These are phyloP conservation scores for Epinephelus malabaricus DNA, from an alignment of 2,797 vertebrate genomes.

Conservation along the genomic window DNA sequence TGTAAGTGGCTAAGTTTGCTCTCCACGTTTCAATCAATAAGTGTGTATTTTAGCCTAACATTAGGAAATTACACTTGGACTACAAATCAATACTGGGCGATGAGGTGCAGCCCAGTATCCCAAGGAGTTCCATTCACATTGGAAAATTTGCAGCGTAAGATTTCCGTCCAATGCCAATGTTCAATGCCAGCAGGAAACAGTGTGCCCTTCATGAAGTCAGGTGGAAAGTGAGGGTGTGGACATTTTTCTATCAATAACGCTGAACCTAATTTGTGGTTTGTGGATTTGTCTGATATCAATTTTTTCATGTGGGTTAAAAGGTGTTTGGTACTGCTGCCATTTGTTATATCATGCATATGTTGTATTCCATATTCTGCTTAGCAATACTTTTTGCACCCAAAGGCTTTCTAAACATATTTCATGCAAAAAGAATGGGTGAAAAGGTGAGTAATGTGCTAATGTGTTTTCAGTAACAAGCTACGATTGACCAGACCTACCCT, in stretches of 20 bases:
- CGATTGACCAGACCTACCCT: not conserved
- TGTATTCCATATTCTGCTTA: conserved; percentile 2
- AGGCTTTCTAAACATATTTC: conserved; percentile 8
- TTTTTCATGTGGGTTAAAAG: not conserved
- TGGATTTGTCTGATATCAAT: not conserved
- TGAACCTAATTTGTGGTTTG: not conserved
- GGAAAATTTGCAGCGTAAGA: not conserved
- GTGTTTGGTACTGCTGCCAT: not conserved
- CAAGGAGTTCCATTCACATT: not conserved
- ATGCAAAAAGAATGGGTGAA: conserved; percentile 2
- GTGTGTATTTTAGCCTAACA: conserved; percentile 27
- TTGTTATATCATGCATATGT: not conserved
- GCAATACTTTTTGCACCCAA: not conserved
- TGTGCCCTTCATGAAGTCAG: not conserved
- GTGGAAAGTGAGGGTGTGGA: not conserved
- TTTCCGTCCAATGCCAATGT: not conserved
- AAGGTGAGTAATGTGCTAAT: not conserved
- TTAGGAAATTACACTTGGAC: conserved; percentile 22
- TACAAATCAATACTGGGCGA: conserved; percentile 26
- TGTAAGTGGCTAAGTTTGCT: not conserved
- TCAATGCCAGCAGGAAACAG: not conserved
- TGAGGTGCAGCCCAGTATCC: not conserved
- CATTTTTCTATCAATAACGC: not conserved
- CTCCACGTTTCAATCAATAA: conserved; percentile 23
- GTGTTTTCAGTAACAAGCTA: conserved; percentile 4